Conservation (phyloP, 2,797 vertebrate species). For the Notoglanidium macrostoma region DNA sequence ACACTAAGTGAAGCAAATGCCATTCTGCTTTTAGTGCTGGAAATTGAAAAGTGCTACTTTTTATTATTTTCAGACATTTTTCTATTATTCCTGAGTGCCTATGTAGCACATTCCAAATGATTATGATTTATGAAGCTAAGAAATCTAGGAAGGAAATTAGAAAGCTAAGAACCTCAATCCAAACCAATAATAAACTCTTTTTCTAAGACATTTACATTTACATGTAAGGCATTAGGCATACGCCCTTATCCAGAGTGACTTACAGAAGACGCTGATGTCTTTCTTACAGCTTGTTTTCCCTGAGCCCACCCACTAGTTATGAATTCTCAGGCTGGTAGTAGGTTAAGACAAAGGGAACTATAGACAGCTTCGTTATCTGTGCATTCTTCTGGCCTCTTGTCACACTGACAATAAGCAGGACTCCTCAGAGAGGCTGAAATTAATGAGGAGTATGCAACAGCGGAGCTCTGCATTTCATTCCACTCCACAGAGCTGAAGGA, state of each 20-base stretch:
- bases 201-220: neutral
- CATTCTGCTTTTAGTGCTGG: constrained; percentile 11
- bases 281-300: neutral
- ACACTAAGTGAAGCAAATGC: constrained; percentile 40
- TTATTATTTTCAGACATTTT: neutral
- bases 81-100: neutral
- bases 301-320: neutral
- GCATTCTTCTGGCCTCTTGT: constrained; percentile 46
- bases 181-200: neutral
- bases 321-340: constrained; percentile 28
- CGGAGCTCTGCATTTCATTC: constrained; percentile 19
- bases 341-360: constrained; percentile 60
- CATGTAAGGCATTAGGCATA: too few species aligned
- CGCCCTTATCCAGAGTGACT: too few species aligned
- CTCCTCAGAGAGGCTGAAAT: constrained; percentile 37
- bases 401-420: constrained; percentile 25
- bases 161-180: neutral
- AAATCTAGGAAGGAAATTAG: neutral
- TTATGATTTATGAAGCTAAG: neutral
- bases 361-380: constrained; percentile 77
- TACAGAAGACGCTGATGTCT: neutral
- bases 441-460: constrained; percentile 41
- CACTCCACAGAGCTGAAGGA: constrained; percentile 1
- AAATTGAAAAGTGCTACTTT: neutral
- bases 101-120: neutral